These are phyloP conservation scores for Amblyteles armatorius DNA, from an alignment of 2,888 invertebrate genomes.

Conservation along the genomic window DNA sequence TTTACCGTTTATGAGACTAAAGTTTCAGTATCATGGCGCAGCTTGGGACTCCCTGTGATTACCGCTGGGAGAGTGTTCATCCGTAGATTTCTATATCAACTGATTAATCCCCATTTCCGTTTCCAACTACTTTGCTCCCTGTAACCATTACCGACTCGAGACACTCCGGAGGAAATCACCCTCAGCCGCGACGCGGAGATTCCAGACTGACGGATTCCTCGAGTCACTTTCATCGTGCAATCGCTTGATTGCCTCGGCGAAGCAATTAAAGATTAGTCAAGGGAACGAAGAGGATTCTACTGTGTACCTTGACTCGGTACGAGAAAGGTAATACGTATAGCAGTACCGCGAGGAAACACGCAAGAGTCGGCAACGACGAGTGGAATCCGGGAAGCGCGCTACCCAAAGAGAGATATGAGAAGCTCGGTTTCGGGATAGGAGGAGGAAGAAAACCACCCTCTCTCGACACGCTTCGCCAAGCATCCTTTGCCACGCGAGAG, in stretches of 20 bases:
- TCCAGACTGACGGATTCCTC: conserved; percentile 30
- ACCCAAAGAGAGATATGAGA: conserved; percentile 26
- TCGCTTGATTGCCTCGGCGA: conserved; percentile 41
- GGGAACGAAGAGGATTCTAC: conserved; percentile 6
- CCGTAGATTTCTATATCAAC: not conserved
- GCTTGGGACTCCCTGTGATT: not conserved
- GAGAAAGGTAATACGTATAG: conserved; percentile 24
- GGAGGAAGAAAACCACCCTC: conserved; percentile 51
- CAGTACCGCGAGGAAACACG: conserved; percentile 19
- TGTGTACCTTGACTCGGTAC: conserved; percentile 1
- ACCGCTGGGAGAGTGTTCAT: not conserved
- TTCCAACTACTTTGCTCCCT: conserved; percentile 3
- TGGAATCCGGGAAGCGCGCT: conserved; percentile 23
- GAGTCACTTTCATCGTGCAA: conserved; percentile 27
- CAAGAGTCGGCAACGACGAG: conserved; percentile 30
- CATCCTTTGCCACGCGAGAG: conserved; percentile 44
- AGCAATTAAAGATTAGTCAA: conserved; percentile 56
- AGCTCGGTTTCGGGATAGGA: not conserved
- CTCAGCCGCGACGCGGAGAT: conserved; percentile 24
- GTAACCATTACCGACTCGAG: not conserved
- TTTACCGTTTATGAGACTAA: not conserved
- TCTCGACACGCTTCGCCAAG: conserved; percentile 56
- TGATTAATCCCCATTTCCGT: conserved; percentile 11
- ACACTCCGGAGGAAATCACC: not conserved
- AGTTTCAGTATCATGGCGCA: not conserved